Evolutionary conservation across 2,113 vertebrate species (phyloP).

Genomic region (Myotis davidii): DNA sequence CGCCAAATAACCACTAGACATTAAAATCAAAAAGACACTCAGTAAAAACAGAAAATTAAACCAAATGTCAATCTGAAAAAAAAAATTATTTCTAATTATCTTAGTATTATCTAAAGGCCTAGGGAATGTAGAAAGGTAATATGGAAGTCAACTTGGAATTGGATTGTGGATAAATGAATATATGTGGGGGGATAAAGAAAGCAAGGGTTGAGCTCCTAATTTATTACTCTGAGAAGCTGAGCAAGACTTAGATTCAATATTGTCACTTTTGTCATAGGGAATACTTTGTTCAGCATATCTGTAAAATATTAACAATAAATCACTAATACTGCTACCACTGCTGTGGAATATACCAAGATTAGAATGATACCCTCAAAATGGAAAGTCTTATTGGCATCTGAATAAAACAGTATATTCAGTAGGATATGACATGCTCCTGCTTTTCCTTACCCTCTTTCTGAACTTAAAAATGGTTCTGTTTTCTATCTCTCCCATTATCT

Average conservation of each 20-base stretch:
- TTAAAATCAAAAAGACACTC: neutral
- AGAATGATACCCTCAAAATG: neutral
- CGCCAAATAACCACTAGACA: constrained; percentile 12
- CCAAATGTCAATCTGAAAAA: neutral
- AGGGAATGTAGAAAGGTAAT: neutral
- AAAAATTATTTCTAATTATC: neutral
- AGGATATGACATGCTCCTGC: neutral
- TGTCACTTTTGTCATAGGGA: neutral
- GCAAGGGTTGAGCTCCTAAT: neutral
- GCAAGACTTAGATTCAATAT: neutral
- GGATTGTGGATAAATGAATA: neutral
- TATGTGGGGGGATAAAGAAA: neutral
- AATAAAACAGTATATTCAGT: constrained; percentile 3
- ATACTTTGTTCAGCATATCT: neutral
- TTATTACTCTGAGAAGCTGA: neutral
- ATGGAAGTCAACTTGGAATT: neutral
- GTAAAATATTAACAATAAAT: neutral
- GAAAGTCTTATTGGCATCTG: neutral
- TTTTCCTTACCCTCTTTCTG: neutral
- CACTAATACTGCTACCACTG: neutral
- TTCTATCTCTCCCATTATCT: neutral
- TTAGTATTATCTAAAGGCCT: neutral
- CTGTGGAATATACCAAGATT: neutral
- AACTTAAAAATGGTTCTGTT: neutral
- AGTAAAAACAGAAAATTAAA: constrained; percentile 37